Conservation (phyloP, 2,888 invertebrate species). For the Miltochrista miniata region DNA sequence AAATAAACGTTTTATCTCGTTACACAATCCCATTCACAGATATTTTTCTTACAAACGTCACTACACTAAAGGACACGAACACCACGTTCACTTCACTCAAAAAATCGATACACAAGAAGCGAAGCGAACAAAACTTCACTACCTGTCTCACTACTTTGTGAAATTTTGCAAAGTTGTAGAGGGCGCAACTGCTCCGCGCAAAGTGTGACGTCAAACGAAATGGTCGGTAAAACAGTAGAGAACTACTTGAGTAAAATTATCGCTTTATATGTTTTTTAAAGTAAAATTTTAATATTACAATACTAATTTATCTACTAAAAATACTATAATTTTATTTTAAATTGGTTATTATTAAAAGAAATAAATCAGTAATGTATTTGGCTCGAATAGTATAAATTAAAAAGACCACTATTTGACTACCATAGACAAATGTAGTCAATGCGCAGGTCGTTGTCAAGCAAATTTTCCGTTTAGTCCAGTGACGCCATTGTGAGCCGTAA, state of each 20-base stretch:
- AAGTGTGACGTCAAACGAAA: conserved; percentile 61
- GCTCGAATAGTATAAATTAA: neutral
- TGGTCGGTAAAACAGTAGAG: conserved; percentile 58
- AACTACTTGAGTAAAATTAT: conserved; percentile 22
- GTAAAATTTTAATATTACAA: neutral
- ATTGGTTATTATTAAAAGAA: neutral
- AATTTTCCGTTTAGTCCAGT: conserved; percentile 81
- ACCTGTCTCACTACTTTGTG: conserved; percentile 73
- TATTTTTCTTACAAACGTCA: conserved; percentile 88
- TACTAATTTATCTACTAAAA: neutral
- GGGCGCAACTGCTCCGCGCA: conserved; percentile 52
- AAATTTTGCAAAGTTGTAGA: conserved; percentile 60
- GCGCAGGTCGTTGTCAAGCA: conserved; percentile 57
- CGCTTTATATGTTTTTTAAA: neutral
- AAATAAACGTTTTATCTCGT: conserved; percentile 86
- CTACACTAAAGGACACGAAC: conserved; percentile 88
- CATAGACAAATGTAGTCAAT: conserved; percentile 42
- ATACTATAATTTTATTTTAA: neutral
- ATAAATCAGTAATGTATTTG: neutral
- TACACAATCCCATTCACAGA: conserved; percentile 91
- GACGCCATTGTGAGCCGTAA: conserved; percentile 94
- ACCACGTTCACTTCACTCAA: conserved; percentile 87
- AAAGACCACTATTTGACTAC: conserved; percentile 39
- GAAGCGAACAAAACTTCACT: conserved; percentile 83
- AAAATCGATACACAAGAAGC: conserved; percentile 91